Base-by-base conservation (phyloP, 2,113 vertebrate species). In the Myotis brandtii region DNA sequence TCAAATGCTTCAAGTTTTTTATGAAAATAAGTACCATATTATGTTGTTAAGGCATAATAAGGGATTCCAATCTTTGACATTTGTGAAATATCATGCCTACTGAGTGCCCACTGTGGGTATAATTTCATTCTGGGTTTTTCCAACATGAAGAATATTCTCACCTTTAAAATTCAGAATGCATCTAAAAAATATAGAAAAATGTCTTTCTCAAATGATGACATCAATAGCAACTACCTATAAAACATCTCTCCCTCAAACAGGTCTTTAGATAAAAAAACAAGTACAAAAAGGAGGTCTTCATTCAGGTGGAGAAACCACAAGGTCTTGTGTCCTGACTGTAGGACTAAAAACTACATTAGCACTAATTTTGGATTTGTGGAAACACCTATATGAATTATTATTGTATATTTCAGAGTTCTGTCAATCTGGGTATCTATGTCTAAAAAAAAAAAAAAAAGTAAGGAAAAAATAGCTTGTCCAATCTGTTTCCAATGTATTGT, bases 1-100 rank as follows among this genome's bases (percentile, higher is more conserved):
- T 94, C 86, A 82, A 56, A 89, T 9, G 34, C 70, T 75, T 88
- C 85, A 96, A 92, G 54, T n/a, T 40, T 81, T 69, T 73, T 52
- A 69, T 70, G 75, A 94, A 95, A 92, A 93, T 20, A n/a, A 13
- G n/a, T n/a, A 91, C 18, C 62, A 48, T 25, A 8, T 72, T 91
- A 64, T 67, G 23, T 37, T 59, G 37, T 40, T 43, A 79, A 77
- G 46, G 72, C 12, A 40, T 18, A 70, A 67, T 50, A 40, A 86
- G 50, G 34, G 3, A 93, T 50, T 86, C 95, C 70, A 83, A 80
- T 48, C 16, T 73, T 79, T 94, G 70, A 54, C 34, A 67, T 75
- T 43, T 95, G 20, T 93, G 40, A 95, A 95, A 84, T 93, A 86
- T 10, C 48, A 89, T 54, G 64, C 7, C 86, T 91, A 32, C 0